Evolutionary conservation across 1,140 invertebrate species (phyloP).

Genomic region (Delia radicum): DNA sequence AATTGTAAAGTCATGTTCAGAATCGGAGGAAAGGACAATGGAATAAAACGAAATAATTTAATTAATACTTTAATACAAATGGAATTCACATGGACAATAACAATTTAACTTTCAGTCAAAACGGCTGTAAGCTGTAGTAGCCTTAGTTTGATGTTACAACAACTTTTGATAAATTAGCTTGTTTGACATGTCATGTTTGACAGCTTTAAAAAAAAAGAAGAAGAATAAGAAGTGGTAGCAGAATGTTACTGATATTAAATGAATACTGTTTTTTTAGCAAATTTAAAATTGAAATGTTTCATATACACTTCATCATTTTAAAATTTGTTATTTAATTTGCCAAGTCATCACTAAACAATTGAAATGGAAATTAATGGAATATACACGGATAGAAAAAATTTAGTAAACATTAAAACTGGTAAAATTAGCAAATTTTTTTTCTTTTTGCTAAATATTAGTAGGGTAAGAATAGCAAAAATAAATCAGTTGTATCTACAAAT

Average conservation of each 20-base stretch:
- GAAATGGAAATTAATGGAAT: not conserved
- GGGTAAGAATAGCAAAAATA: too few species aligned
- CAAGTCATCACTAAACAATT: not conserved
- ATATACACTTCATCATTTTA: not conserved
- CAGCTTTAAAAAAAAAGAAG: not conserved
- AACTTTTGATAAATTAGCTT: not conserved
- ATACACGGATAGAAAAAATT: too few species aligned
- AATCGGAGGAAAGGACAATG: not conserved
- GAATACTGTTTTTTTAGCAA: too few species aligned
- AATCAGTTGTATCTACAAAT: too few species aligned
- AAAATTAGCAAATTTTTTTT: too few species aligned
- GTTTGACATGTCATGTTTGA: conserved; percentile 1
- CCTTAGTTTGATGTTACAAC: too few species aligned
- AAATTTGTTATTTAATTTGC: not conserved
- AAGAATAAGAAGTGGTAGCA: not conserved
- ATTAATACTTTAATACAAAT: not conserved
- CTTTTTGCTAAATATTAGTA: too few species aligned
- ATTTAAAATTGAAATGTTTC: not conserved
- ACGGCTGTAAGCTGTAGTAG: too few species aligned
- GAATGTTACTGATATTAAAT: not conserved
- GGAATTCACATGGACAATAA: not conserved
- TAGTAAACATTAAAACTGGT: too few species aligned
- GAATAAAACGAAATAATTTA: not conserved
- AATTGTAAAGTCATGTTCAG: not conserved
- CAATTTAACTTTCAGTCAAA: not conserved